These are phyloP conservation scores for Haemorhous mexicanus DNA, from an alignment of 2,113 vertebrate species.

Conservation along the genomic window DNA sequence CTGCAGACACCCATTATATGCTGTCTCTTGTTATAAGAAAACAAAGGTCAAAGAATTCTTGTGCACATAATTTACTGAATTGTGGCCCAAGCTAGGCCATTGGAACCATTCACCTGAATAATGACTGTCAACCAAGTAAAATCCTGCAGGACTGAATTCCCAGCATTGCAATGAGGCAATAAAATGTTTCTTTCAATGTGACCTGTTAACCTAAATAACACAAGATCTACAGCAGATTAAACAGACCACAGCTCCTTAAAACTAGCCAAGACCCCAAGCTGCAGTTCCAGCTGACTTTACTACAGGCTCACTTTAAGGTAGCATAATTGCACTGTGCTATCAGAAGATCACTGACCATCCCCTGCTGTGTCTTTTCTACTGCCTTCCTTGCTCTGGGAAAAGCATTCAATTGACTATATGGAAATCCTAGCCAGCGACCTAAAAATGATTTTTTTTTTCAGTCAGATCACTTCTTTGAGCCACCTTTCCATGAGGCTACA, in stretches of 20 bases:
- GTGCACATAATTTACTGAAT: not conserved
- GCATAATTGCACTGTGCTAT: not conserved
- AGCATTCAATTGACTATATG: not conserved
- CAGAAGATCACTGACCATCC: not conserved
- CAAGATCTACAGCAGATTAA: not conserved
- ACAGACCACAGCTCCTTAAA: not conserved
- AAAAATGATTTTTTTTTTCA: not conserved
- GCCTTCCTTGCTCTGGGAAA: not conserved
- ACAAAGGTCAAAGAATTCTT: not conserved
- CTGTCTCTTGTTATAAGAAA: not conserved
- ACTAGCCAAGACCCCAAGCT: not conserved
- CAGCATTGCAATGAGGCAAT: conserved; percentile 5
- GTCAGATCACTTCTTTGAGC: not conserved
- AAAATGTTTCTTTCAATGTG: not conserved
- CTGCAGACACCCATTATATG: not conserved
- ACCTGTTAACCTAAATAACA: conserved; percentile 37
- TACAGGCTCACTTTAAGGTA: not conserved
- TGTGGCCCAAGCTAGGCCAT: not conserved
- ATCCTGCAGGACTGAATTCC: conserved; percentile 31
- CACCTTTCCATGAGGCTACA: not conserved
- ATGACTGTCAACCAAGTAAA: not conserved
- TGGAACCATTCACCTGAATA: not conserved
- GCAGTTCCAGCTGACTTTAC: not conserved
- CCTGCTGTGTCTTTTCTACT: not conserved
- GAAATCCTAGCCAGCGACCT: not conserved